Evolutionary conservation across 2,888 invertebrate genomes (phyloP).

Genomic region (Apamea monoglypha): DNA sequence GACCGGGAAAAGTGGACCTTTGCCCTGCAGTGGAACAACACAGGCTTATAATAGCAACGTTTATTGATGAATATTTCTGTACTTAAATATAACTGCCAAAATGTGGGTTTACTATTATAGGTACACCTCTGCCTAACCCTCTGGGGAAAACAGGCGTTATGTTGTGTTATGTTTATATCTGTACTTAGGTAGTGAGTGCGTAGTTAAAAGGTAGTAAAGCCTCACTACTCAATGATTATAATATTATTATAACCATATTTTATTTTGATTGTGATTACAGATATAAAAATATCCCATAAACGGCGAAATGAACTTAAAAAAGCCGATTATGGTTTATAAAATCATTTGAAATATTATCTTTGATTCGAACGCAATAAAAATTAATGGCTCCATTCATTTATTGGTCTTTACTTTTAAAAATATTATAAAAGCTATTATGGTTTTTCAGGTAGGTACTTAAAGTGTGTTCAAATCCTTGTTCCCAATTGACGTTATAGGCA

Average conservation of each 20-base stretch:
- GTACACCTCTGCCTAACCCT: not conserved
- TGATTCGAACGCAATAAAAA: constrained; percentile 54
- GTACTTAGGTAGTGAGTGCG: not conserved
- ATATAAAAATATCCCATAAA: constrained; percentile 41
- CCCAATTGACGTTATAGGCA: not conserved
- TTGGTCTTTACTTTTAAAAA: constrained; percentile 15
- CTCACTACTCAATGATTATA: not conserved
- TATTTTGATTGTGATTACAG: constrained; percentile 40
- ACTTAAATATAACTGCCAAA: not conserved
- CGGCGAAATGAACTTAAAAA: constrained; percentile 22
- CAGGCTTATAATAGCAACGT: too few species aligned
- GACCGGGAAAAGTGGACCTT: too few species aligned
- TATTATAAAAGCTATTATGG: constrained; percentile 18
- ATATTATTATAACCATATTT: constrained; percentile 15
- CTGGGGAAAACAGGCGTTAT: not conserved
- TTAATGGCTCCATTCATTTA: constrained; percentile 51
- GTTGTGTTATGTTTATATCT: not conserved
- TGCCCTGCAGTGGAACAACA: too few species aligned
- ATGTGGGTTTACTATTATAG: not conserved
- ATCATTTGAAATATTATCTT: constrained; percentile 47
- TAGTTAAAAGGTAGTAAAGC: constrained; percentile 10
- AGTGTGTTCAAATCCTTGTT: not conserved
- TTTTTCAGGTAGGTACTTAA: not conserved
- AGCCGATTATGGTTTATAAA: constrained; percentile 37
- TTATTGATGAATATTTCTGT: not conserved